Percentiles rank a stretch among this genome's conserved stretches.
Evolutionary conservation across 2,113 vertebrate species (phyloP).

Genomic region (Jaculus jaculus): DNA sequence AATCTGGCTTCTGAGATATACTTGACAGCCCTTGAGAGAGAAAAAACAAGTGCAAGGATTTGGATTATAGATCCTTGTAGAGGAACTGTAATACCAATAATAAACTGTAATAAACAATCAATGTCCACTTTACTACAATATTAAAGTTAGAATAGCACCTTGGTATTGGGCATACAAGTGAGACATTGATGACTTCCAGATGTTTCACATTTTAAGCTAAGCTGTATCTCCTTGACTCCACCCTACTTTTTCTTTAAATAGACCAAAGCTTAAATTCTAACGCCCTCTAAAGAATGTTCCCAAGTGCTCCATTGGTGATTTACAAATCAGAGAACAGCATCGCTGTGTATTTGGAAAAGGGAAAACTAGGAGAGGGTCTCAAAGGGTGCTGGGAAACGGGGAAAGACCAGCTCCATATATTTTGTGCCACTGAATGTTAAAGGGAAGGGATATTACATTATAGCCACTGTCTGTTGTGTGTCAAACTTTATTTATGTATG

Average conservation of each 20-base stretch:
- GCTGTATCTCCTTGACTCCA: background rate
- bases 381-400: conserved; percentile 12
- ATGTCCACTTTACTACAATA: conserved; percentile 43
- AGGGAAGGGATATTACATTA: conserved; percentile 1
- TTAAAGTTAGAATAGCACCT: conserved; percentile 34
- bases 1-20: conserved; percentile 48
- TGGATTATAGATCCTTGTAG: conserved; percentile 40
- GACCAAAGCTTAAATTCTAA: conserved; percentile 51
- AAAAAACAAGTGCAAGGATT: conserved; percentile 32
- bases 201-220: background rate
- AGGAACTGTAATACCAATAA: background rate
- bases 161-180: background rate
- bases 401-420: background rate
- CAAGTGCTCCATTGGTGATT: conserved; percentile 12
- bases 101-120: conserved; percentile 15
- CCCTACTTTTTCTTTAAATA: conserved; percentile 44
- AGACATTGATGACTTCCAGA: conserved; percentile 50
- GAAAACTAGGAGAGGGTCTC: background rate
- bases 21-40: conserved; percentile 15
- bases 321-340: background rate
- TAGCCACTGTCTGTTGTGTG: background rate
- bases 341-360: conserved; percentile 44
- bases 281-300: conserved; percentile 7
- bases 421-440: conserved; percentile 22
- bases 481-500: no score